A percentile compares a stretch with the other conserved stretches of the same genome.
Conservation (phyloP, 2,797 vertebrate species). For the Melanotaenia maccullochi region DNA sequence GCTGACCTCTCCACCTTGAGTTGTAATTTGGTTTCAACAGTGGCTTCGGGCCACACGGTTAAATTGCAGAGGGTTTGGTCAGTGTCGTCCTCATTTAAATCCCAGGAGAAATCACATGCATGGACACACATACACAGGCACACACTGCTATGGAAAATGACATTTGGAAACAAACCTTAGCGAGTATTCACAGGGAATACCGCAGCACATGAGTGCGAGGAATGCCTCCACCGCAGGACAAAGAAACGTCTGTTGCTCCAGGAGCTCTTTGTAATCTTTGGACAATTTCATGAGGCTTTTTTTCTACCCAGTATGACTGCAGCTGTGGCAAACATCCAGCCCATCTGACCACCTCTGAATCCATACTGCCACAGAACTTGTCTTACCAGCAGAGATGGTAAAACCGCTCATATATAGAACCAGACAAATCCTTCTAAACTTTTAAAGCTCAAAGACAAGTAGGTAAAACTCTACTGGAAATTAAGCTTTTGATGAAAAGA, state of each 20-base stretch:
- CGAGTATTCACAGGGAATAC: slow-evolving; percentile 51
- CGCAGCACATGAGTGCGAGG: slow-evolving; percentile 56
- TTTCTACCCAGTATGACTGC: slow-evolving; percentile 58
- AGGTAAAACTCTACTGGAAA: slow-evolving; percentile 11
- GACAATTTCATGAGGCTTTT: slow-evolving; percentile 57
- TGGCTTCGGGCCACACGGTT: slow-evolving; percentile 30
- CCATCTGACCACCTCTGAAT: slow-evolving; percentile 61
- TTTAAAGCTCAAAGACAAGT: slow-evolving; percentile 14
- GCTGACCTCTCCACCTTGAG: slow-evolving; percentile 59
- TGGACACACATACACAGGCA: slow-evolving; percentile 13
- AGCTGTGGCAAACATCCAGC: slow-evolving; percentile 55
- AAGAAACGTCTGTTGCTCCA: slow-evolving; percentile 71
- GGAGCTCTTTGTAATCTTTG: slow-evolving; percentile 65
- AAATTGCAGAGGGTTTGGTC: slow-evolving; percentile 40
- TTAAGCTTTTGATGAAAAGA: not conserved
- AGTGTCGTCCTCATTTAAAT: slow-evolving; percentile 49
- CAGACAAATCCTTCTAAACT: slow-evolving; percentile 18
- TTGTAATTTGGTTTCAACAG: slow-evolving; percentile 65
- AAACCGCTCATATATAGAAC: not conserved
- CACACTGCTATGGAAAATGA: slow-evolving; percentile 49
- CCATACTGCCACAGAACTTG: slow-evolving; percentile 41
- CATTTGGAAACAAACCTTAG: slow-evolving; percentile 58
- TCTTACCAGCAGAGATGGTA: slow-evolving; percentile 37
- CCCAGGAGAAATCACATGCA: slow-evolving; percentile 40
- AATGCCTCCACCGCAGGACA: slow-evolving; percentile 71